A percentile compares a stretch with the other conserved stretches of the same genome.
phyloP scores from a whole-genome alignment of 2,888 invertebrate genomes.

The Leucophenga montana region DNA sequence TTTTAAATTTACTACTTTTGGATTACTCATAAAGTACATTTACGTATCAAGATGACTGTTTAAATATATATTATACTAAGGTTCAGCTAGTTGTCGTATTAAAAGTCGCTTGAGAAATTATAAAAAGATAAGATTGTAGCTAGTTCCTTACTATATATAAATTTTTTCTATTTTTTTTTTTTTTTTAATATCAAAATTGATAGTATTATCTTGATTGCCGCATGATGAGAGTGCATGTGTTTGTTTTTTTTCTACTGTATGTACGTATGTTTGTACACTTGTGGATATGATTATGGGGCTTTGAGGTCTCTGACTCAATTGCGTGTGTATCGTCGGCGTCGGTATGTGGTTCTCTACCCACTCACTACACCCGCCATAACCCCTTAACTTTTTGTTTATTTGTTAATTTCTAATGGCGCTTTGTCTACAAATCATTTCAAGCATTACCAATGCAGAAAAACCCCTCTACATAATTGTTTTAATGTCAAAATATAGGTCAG shows the following conservation, averaged over 20 bases:
- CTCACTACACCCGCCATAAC: too few relatives aligned
- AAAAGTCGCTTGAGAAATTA: background rate
- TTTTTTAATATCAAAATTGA: conserved; percentile 5
- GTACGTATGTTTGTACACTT: too few relatives aligned
- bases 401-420: too few relatives aligned
- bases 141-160: too few relatives aligned
- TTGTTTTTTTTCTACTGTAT: too few relatives aligned
- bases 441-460: too few relatives aligned
- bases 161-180: background rate
- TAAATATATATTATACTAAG: conserved; percentile 31
- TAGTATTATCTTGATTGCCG: conserved; percentile 8
- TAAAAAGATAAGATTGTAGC: background rate
- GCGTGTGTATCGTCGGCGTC: conserved; percentile 53
- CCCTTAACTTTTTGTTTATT: too few relatives aligned
- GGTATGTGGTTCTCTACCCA: background rate
- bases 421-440: too few relatives aligned
- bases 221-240: background rate
- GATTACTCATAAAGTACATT: conserved; percentile 42
- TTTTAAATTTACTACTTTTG: conserved; percentile 3
- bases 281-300: conserved; percentile 24
- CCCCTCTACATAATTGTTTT: too few relatives aligned
- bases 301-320: conserved; percentile 41
- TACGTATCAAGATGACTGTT: conserved; percentile 24
- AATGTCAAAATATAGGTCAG: too few relatives aligned
- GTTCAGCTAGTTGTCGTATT: conserved; percentile 35